phyloP scores from a whole-genome alignment of 2,797 vertebrate genomes.

The Myripristis murdjan region DNA sequence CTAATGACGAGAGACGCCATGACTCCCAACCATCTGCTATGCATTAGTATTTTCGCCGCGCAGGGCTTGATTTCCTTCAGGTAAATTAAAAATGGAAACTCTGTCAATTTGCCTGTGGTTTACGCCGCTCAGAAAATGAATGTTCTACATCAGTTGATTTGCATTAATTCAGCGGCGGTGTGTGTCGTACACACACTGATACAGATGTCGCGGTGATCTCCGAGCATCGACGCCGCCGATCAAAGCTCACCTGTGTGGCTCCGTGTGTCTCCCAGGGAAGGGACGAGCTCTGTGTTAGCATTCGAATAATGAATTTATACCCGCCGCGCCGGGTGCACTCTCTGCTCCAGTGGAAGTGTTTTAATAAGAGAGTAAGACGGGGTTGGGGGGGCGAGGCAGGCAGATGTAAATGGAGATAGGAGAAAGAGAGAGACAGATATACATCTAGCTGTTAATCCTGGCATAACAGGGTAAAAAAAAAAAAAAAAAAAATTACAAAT shows the following conservation, averaged over 20 bases:
- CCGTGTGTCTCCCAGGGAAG: constrained; percentile 14
- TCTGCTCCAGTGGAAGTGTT: constrained; percentile 50
- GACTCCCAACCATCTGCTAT: constrained; percentile 23
- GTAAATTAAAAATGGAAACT: constrained; percentile 68
- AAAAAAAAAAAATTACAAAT: too few relatives aligned
- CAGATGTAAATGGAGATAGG: constrained; percentile 25
- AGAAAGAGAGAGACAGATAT: constrained; percentile 22
- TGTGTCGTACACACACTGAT: constrained; percentile 27
- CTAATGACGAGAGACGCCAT: background rate
- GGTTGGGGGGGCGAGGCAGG: constrained; percentile 8
- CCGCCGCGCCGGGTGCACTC: constrained; percentile 25
- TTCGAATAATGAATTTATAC: constrained; percentile 61
- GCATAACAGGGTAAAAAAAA: constrained; percentile 23
- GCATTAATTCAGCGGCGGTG: constrained; percentile 41
- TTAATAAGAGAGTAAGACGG: constrained; percentile 42
- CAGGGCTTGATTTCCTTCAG: constrained; percentile 54
- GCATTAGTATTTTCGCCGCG: constrained; percentile 38
- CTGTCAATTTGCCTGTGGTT: constrained; percentile 54
- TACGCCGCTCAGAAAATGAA: constrained; percentile 28
- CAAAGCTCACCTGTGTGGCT: constrained; percentile 58
- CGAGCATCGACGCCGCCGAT: constrained; percentile 39
- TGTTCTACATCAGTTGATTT: constrained; percentile 59
- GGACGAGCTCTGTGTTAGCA: constrained; percentile 26
- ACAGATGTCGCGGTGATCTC: constrained; percentile 59
- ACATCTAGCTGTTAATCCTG: constrained; percentile 33